Base-by-base conservation (phyloP, 2,797 vertebrate genomes). In the Esox lucius region DNA sequence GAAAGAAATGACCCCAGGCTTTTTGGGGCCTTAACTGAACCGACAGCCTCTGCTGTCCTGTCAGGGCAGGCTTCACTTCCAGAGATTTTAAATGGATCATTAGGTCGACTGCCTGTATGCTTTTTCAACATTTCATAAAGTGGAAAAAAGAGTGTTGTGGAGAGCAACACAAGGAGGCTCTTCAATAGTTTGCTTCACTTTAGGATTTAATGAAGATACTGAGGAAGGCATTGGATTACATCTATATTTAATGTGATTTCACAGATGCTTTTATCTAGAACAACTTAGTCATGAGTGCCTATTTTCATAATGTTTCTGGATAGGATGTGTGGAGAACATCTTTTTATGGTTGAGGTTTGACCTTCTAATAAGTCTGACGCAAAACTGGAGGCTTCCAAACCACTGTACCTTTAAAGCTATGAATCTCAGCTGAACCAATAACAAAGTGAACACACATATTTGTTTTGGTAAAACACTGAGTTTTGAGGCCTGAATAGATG, bases 201-300 rank as follows among this genome's bases (percentile, higher is more conserved):
- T 75, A 91, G 90, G 84, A 85, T 89, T 92, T 90, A 89, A 93
- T 91, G 88, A 88, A 77, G 81, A 80, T 74, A 80, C 76, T 75
- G 73, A 81, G 72, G 70, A 78, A 56, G 33, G 80, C 61, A 39
- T 91, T 68, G 8, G 76, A 80, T 90, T 87, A 81, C 39, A 31
- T 31, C 28, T 31, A 31, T 31, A 31, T 31, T 31, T 31, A 31
- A 31, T 31, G 28, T 31, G 1, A 31, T 31, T 31, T 31, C 28
- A 31, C 28, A 31, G 28, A 31, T 31, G 28, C 28, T 31, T 31
- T 31, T 31, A 31, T 31, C 28, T 31, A 31, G 28, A 31, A 31
- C 28, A 31, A 31, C 28, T 31, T 31, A 31, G 28, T 31, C 28
- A 31, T 31, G 28, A 31, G 28, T 31, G 1, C 28, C 1, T 1